phyloP scores from a whole-genome alignment of 2,113 vertebrate genomes.

The Podiceps cristatus region DNA sequence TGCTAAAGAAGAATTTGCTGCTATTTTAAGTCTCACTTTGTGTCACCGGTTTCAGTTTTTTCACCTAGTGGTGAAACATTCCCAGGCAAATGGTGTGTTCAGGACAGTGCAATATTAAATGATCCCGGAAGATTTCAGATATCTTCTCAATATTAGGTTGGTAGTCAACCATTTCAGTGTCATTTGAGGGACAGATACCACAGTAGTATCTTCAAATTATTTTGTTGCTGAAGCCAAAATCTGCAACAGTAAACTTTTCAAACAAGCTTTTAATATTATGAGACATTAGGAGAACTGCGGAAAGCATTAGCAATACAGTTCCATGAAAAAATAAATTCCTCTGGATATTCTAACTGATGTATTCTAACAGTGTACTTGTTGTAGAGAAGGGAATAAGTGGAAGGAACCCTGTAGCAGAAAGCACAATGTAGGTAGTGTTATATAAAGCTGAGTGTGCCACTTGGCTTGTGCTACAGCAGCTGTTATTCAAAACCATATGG shows the following conservation, averaged over 20 bases:
- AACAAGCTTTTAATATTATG: not conserved
- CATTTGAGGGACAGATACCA: not conserved
- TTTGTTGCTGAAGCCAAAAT: not conserved
- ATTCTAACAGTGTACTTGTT: not conserved
- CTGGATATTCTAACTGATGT: not conserved
- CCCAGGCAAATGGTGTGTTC: not conserved
- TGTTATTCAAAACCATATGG: slow-evolving; percentile 10
- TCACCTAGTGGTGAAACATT: not conserved
- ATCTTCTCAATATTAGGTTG: not conserved
- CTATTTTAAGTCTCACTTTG: not conserved
- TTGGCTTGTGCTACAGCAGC: slow-evolving; percentile 27
- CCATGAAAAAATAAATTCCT: not conserved
- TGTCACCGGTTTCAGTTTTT: not conserved
- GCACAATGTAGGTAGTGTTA: not conserved
- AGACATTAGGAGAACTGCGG: not conserved
- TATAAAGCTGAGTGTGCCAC: slow-evolving; percentile 1
- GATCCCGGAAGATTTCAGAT: not conserved
- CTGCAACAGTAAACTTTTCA: not conserved
- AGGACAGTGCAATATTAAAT: not conserved
- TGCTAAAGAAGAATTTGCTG: not conserved
- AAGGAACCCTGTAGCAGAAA: not conserved
- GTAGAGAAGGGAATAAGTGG: not conserved
- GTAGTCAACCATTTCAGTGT: not conserved
- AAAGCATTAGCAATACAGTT: not conserved
- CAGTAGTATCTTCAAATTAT: not conserved